Conservation (phyloP, 2,888 invertebrate genomes). For the Eilema sororculum region DNA sequence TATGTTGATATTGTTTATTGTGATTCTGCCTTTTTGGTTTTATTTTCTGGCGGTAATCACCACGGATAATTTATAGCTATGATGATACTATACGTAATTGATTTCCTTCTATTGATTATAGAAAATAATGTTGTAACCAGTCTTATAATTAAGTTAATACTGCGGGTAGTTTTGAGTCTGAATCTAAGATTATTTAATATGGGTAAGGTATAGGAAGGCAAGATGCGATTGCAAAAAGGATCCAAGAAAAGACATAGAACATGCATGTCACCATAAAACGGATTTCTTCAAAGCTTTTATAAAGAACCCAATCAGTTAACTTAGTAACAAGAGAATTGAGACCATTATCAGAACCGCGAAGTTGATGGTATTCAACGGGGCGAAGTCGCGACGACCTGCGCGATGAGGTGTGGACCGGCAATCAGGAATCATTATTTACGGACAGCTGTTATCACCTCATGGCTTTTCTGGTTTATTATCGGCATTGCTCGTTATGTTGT, state of each 20-base stretch:
- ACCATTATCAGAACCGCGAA: conserved; percentile 37
- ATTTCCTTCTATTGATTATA: too few relatives aligned
- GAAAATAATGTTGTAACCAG: too few relatives aligned
- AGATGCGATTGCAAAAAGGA: too few relatives aligned
- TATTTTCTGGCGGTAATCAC: too few relatives aligned
- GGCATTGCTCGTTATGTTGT: conserved; percentile 85
- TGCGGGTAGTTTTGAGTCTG: too few relatives aligned
- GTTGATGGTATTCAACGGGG: conserved; percentile 44
- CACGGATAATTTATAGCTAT: too few relatives aligned
- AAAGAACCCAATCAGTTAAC: not conserved
- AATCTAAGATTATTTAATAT: too few relatives aligned
- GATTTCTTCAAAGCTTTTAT: not conserved
- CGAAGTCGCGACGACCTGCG: conserved; percentile 60
- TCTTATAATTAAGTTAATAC: too few relatives aligned
- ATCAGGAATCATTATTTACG: conserved; percentile 87
- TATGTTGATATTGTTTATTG: conserved; percentile 36
- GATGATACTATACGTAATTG: too few relatives aligned
- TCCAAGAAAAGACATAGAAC: not conserved
- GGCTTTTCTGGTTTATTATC: conserved; percentile 87
- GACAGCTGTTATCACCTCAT: conserved; percentile 86
- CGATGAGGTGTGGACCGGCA: conserved; percentile 79
- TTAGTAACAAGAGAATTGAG: not conserved
- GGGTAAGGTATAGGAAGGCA: too few relatives aligned
- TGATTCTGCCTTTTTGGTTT: not conserved
- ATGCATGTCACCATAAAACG: not conserved